Percentiles rank a stretch among this genome's conserved stretches.
These are phyloP conservation scores for Euthynnus affinis DNA, from an alignment of 2,797 vertebrate species.

Conservation along the genomic window DNA sequence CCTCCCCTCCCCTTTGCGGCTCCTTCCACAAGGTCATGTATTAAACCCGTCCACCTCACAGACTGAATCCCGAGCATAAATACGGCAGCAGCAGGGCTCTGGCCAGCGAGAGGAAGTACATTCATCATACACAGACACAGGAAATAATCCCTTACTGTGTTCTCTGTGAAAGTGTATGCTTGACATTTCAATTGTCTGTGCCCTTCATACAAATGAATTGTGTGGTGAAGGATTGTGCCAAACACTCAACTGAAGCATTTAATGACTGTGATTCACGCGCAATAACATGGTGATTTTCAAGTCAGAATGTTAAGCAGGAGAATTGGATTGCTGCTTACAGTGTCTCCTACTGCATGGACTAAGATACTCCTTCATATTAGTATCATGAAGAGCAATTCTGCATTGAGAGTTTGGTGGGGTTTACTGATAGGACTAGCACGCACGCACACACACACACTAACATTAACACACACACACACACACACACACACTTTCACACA, in stretches of 20 bases:
- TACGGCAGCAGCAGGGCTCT: slow-evolving; percentile 20
- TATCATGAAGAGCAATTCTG: slow-evolving; percentile 30
- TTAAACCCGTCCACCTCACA: slow-evolving; percentile 45
- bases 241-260: slow-evolving; percentile 56
- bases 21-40: slow-evolving; percentile 72
- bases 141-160: slow-evolving; percentile 57
- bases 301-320: slow-evolving; percentile 32
- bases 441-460: slow-evolving; percentile 9
- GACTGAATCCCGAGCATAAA: slow-evolving; percentile 47
- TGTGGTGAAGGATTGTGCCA: slow-evolving; percentile 41
- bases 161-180: slow-evolving; percentile 55
- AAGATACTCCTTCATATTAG: slow-evolving; percentile 34
- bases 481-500: slow-evolving; percentile 29
- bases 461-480: slow-evolving; percentile 11
- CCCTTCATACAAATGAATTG: slow-evolving; percentile 61
- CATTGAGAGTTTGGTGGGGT: slow-evolving; percentile 29
- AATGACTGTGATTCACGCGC: slow-evolving; percentile 59
- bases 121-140: slow-evolving; percentile 44
- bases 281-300: slow-evolving; percentile 35
- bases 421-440: slow-evolving; percentile 40
- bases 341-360: not conserved
- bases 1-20: slow-evolving; percentile 32
- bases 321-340: slow-evolving; percentile 40
- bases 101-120: slow-evolving; percentile 21
- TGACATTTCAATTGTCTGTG: slow-evolving; percentile 69